Percentiles rank a stretch among this genome's conserved stretches.
These are phyloP conservation scores for Halichondria panicea DNA, from an alignment of 37 sponge, comb jelly and placozoan species.

Conservation along the genomic window DNA sequence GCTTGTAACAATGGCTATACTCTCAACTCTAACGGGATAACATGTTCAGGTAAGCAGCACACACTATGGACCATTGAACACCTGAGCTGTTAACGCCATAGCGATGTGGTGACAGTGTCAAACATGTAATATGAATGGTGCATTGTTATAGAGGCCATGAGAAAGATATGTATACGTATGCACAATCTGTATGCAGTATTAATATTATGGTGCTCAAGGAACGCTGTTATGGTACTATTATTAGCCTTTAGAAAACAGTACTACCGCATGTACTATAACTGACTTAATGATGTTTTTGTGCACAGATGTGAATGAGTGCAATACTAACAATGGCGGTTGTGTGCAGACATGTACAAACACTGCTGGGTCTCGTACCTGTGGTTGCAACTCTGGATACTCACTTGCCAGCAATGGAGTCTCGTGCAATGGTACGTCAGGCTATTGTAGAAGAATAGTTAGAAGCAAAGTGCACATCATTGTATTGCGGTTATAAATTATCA, in stretches of 20 bases:
- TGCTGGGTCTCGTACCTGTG: constrained; percentile 41
- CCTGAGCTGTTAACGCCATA: too few species aligned
- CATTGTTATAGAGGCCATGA: too few species aligned
- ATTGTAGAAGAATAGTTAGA: not conserved
- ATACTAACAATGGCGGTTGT: constrained; percentile 41
- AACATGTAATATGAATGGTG: too few species aligned
- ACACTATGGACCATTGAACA: not conserved
- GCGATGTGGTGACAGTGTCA: too few species aligned
- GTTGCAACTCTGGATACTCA: constrained; percentile 42
- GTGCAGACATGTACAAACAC: constrained; percentile 44
- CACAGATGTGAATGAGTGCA: constrained; percentile 62
- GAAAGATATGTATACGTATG: too few species aligned
- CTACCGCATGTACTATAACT: not conserved
- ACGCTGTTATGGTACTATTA: too few species aligned
- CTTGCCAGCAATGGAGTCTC: constrained; percentile 17
- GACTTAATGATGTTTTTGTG: not conserved
- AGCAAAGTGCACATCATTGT: too few species aligned
- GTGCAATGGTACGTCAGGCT: constrained; percentile 18
- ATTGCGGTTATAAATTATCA: too few species aligned
- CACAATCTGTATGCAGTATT: too few species aligned
- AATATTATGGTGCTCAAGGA: too few species aligned
- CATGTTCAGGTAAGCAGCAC: constrained; percentile 16
- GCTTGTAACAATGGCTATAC: constrained; percentile 26
- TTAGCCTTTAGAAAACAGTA: not conserved
- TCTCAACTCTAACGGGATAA: not conserved